phyloP scores from a whole-genome alignment of 1,140 invertebrate species.

The Drosophila tropicalis region DNA sequence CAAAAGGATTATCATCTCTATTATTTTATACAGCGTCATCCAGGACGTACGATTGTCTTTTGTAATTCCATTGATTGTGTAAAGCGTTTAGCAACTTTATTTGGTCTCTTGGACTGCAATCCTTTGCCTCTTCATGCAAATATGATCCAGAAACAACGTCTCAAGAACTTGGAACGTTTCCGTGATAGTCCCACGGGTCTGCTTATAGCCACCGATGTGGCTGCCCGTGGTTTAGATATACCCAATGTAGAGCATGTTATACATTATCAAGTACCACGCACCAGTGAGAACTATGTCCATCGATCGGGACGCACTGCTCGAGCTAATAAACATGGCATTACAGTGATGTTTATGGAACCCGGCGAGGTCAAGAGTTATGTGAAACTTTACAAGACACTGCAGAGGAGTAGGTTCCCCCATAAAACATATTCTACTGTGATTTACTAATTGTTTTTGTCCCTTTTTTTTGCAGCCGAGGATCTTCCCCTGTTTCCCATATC shows the following conservation, averaged over 20 bases:
- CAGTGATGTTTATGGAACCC: conserved; percentile 95
- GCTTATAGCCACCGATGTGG: conserved; percentile 98
- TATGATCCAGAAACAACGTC: conserved; percentile 96
- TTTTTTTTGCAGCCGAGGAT: conserved; percentile 87
- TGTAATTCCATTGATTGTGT: conserved; percentile 98
- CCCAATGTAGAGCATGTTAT: conserved; percentile 97
- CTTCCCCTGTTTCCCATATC: conserved; percentile 92
- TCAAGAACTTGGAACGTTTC: conserved; percentile 98
- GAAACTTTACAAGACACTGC: conserved; percentile 92
- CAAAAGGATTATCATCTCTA: conserved; percentile 97
- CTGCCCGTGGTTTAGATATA: conserved; percentile 98
- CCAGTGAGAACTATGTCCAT: conserved; percentile 98
- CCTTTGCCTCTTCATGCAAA: conserved; percentile 95
- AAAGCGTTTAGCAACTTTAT: conserved; percentile 91
- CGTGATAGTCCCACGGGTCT: conserved; percentile 89
- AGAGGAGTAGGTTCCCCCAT: conserved; percentile 87
- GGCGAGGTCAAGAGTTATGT: conserved; percentile 91
- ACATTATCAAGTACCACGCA: conserved; percentile 97
- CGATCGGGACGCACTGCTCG: conserved; percentile 97
- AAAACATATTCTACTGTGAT: too few relatives aligned
- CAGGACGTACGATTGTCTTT: conserved; percentile 97
- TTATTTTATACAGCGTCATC: conserved; percentile 93
- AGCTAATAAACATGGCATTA: conserved; percentile 93
- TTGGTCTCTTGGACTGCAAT: conserved; percentile 90
- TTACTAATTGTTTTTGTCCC: conserved; percentile 9